Evolutionary conservation across 1,140 invertebrate genomes (phyloP).

Genomic region (Euura saliciscinereae): DNA sequence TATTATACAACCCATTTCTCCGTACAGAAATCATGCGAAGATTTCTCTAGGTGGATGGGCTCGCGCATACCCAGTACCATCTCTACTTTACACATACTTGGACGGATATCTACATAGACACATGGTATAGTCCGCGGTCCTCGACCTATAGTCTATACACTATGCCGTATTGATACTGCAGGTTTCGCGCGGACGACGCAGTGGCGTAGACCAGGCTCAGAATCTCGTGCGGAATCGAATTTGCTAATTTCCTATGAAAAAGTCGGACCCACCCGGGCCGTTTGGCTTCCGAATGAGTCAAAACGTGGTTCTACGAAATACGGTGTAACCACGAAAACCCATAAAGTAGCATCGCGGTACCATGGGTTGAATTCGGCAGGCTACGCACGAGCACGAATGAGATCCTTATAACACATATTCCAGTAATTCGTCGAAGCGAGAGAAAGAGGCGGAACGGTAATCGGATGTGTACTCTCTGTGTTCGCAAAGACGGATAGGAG

Average conservation of each 20-base stretch:
- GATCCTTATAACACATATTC: no score
- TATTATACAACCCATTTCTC: background rate
- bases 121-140: background rate
- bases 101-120: background rate
- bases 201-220: background rate
- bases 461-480: background rate
- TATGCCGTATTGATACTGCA: conserved; percentile 4
- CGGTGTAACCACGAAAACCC: no score
- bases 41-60: background rate
- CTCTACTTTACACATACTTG: background rate
- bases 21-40: background rate
- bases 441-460: background rate
- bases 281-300: no score
- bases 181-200: background rate
- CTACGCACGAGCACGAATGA: no score
- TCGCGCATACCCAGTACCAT: background rate
- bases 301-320: no score
- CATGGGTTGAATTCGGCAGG: no score
- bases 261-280: no score
- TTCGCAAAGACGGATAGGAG: background rate
- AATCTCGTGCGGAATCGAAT: no score
- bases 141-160: conserved; percentile 7
- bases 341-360: no score
- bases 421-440: background rate
- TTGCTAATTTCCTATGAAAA: no score